Percentiles rank a stretch among this genome's conserved stretches.
These are phyloP conservation scores for Ceratosolen solmsi DNA, from an alignment of 1,140 invertebrate species.

Conservation along the genomic window DNA sequence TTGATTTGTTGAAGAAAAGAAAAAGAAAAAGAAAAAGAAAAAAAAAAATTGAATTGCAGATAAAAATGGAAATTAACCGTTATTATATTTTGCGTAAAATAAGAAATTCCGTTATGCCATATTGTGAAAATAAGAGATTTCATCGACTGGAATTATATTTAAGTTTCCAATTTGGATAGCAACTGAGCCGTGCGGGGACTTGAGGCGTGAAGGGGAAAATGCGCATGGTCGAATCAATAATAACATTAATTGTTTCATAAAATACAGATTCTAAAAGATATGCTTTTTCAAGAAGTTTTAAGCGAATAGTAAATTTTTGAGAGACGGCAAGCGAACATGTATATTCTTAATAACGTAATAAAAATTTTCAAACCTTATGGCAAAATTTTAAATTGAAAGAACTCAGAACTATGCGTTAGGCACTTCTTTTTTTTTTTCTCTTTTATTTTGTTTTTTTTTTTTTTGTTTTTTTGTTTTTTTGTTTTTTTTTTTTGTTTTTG, in stretches of 20 bases:
- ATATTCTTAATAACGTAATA: no score
- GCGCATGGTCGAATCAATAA: background rate
- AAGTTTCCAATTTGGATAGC: background rate
- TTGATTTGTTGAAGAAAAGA: background rate
- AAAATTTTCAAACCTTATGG: no score
- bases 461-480: no score
- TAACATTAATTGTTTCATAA: background rate
- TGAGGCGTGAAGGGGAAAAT: background rate
- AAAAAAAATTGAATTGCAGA: background rate
- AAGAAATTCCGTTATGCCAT: background rate
- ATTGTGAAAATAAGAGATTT: constrained; percentile 15
- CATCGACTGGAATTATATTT: background rate
- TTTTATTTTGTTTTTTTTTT: no score
- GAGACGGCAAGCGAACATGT: no score
- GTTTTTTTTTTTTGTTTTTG: no score
- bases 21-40: no score
- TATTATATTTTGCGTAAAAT: background rate
- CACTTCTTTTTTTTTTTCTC: no score
- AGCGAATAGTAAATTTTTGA: no score
- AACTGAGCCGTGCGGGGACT: background rate
- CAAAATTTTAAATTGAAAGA: no score
- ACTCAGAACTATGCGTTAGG: no score
- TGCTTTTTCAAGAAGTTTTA: no score
- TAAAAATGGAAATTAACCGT: background rate
- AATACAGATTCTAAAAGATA: background rate